A percentile compares a stretch with the other conserved stretches of the same genome.
Evolutionary conservation across 1,140 invertebrate genomes (phyloP).

Genomic region (Papilio machaon): DNA sequence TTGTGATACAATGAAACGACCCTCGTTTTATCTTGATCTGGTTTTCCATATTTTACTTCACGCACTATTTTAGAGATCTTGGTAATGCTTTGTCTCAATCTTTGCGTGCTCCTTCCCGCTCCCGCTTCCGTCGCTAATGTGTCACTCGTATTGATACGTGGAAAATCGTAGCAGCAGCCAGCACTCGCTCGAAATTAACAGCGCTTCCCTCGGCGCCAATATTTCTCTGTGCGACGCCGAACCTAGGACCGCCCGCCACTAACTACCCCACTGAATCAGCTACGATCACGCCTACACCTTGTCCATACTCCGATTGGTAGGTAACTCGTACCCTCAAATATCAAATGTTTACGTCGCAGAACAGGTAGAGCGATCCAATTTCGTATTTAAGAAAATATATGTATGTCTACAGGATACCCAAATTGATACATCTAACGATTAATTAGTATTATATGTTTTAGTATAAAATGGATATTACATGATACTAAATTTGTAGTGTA

Average conservation of each 20-base stretch:
- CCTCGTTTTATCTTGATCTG: not conserved
- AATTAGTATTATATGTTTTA: not conserved
- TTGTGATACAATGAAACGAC: not conserved
- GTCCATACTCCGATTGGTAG: slow-evolving; percentile 77
- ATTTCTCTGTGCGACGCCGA: slow-evolving; percentile 75
- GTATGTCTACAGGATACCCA: not conserved
- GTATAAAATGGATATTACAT: not conserved
- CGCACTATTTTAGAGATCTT: not conserved
- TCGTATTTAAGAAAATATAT: not conserved
- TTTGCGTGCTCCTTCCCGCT: not conserved
- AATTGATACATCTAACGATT: not conserved
- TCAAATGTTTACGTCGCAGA: slow-evolving; percentile 41
- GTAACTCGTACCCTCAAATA: slow-evolving; percentile 64
- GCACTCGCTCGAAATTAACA: slow-evolving; percentile 75
- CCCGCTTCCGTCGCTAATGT: slow-evolving; percentile 39
- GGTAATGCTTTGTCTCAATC: not conserved
- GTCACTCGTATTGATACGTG: slow-evolving; percentile 48
- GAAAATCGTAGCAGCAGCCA: slow-evolving; percentile 68
- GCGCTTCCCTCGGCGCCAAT: slow-evolving; percentile 72
- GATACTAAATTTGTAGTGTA: not conserved
- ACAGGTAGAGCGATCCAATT: slow-evolving; percentile 13
- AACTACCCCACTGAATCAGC: slow-evolving; percentile 80
- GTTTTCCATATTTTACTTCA: not conserved
- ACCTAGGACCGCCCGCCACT: slow-evolving; percentile 74
- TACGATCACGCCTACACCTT: slow-evolving; percentile 79